These are phyloP conservation scores for Uria lomvia DNA, from an alignment of 2,113 vertebrate genomes.

Conservation along the genomic window DNA sequence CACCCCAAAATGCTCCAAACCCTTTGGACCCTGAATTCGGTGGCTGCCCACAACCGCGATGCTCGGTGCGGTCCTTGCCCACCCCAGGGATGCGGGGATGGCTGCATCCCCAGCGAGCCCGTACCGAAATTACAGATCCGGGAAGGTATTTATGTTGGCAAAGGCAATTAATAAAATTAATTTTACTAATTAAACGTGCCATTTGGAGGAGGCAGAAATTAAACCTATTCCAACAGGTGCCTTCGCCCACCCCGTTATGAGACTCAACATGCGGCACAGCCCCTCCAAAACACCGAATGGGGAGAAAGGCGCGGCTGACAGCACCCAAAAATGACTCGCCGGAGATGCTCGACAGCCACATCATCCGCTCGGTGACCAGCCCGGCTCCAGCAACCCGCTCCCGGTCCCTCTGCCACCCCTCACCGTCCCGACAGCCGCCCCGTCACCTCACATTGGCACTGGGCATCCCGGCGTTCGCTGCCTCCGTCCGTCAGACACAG, in stretches of 20 bases:
- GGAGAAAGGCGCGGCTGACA: not conserved
- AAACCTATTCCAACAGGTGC: not conserved
- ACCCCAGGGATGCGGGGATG: not conserved
- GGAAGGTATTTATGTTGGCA: not conserved
- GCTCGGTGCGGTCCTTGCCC: fast-evolving
- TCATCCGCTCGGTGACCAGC: fast-evolving
- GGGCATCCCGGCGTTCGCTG: fast-evolving
- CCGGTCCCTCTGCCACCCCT: fast-evolving
- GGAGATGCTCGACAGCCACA: fast-evolving
- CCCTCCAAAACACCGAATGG: not conserved
- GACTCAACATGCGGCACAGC: fast-evolving
- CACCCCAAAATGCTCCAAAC: not conserved
- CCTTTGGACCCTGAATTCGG: not conserved
- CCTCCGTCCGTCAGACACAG: fast-evolving
- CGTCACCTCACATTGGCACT: fast-evolving
- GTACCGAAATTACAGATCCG: fast-evolving
- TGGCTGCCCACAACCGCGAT: fast-evolving
- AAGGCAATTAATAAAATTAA: fast-evolving
- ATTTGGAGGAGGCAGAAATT: not conserved
- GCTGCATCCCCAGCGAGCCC: fast-evolving
- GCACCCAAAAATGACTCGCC: fast-evolving
- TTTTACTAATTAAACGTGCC: no score
- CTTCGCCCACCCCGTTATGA: not conserved
- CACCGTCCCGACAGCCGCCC: fast-evolving
- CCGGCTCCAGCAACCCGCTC: not conserved